A percentile compares a stretch with the other conserved stretches of the same genome.
phyloP scores from a whole-genome alignment of 2,113 vertebrate genomes.

The Morone chrysops region DNA sequence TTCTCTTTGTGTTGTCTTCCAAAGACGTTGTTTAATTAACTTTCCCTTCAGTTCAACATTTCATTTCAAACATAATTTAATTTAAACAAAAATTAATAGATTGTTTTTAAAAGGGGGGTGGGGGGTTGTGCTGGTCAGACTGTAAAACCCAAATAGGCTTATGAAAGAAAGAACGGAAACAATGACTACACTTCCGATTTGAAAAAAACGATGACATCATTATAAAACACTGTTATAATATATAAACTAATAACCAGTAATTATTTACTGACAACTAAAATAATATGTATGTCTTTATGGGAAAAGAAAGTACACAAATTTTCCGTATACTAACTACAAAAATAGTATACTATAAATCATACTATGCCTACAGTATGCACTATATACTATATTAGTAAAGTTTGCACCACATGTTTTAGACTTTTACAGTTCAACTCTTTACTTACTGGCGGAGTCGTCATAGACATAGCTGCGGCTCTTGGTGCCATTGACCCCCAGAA shows the following conservation, averaged over 20 bases:
- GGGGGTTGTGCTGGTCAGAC: background rate
- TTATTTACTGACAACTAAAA: background rate
- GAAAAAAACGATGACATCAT: background rate
- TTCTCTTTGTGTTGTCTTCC: background rate
- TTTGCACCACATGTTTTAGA: background rate
- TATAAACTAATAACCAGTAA: background rate
- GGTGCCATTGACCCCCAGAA: slow-evolving; percentile 92
- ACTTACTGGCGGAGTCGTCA: slow-evolving; percentile 92
- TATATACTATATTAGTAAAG: background rate
- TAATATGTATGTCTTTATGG: no score
- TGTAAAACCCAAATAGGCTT: background rate
- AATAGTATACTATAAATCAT: background rate
- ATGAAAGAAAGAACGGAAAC: background rate
- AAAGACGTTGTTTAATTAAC: background rate
- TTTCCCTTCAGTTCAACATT: no score
- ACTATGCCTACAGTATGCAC: background rate
- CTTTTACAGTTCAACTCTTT: background rate
- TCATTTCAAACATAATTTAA: no score
- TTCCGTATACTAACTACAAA: background rate
- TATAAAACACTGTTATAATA: background rate
- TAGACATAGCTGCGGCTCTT: slow-evolving; percentile 89
- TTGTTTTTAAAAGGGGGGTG: no score
- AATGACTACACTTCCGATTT: background rate
- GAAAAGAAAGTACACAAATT: no score
- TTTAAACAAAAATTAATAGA: no score